Evolutionary conservation across 2,888 invertebrate genomes (phyloP).

Genomic region (Drosophila lutescens): DNA sequence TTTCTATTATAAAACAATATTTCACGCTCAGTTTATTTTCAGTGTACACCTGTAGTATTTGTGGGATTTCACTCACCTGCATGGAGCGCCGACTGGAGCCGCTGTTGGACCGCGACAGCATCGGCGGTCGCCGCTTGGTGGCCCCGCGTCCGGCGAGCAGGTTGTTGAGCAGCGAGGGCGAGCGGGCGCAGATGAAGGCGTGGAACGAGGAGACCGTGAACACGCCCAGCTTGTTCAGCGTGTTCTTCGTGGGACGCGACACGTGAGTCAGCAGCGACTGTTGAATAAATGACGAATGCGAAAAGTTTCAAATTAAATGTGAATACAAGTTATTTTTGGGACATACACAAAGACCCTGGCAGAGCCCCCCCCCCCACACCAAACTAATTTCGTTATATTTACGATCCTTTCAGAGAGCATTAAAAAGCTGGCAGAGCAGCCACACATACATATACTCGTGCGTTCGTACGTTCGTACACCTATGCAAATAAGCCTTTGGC

Average conservation of each 20-base stretch:
- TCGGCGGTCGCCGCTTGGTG: slow-evolving; percentile 95
- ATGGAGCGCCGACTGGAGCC: slow-evolving; percentile 94
- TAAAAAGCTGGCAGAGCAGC: not conserved
- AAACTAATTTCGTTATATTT: slow-evolving; percentile 20
- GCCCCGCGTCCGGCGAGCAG: slow-evolving; percentile 95
- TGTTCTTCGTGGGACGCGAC: slow-evolving; percentile 96
- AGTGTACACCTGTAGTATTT: not conserved
- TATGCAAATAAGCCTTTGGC: slow-evolving; percentile 36
- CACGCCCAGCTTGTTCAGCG: slow-evolving; percentile 96
- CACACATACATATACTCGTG: not conserved
- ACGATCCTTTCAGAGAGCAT: slow-evolving; percentile 9
- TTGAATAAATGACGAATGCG: slow-evolving; percentile 16
- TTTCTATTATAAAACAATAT: too few species aligned
- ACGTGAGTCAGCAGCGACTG: slow-evolving; percentile 98
- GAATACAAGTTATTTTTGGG: slow-evolving; percentile 23
- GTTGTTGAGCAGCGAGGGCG: slow-evolving; percentile 96
- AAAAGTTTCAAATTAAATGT: slow-evolving; percentile 14
- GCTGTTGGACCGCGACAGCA: slow-evolving; percentile 94
- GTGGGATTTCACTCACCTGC: slow-evolving; percentile 87
- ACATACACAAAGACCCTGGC: not conserved
- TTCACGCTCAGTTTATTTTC: too few species aligned
- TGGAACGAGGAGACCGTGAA: slow-evolving; percentile 99
- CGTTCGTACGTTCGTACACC: slow-evolving; percentile 1
- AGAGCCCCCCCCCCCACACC: not conserved
- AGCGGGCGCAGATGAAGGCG: slow-evolving; percentile 98